Percentiles rank a stretch among this genome's conserved stretches.
These are phyloP conservation scores for Gracilinanus agilis DNA, from an alignment of 2,113 vertebrate species.

Conservation along the genomic window DNA sequence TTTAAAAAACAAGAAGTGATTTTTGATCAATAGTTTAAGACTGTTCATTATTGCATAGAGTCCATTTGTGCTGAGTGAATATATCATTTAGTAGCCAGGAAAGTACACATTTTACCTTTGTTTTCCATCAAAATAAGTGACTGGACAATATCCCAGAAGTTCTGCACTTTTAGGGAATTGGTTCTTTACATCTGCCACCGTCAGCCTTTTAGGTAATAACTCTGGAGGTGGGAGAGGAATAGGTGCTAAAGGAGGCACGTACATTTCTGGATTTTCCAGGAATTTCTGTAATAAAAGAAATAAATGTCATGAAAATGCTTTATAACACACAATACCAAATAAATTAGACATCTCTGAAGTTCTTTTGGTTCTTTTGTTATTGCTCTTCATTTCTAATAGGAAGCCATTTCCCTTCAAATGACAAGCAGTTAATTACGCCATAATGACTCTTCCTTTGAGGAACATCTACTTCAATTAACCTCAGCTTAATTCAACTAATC, in stretches of 20 bases:
- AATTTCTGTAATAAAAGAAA: conserved; percentile 88
- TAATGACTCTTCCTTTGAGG: background rate
- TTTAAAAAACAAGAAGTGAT: background rate
- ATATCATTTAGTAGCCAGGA: background rate
- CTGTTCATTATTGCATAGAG: background rate
- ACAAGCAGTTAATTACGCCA: background rate
- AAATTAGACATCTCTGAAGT: background rate
- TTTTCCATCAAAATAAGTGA: conserved; percentile 93
- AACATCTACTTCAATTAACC: background rate
- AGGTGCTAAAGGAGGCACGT: conserved; percentile 89
- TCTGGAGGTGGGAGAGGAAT: conserved; percentile 86
- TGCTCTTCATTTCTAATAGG: background rate
- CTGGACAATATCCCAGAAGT: conserved; percentile 94
- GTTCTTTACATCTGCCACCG: conserved; percentile 86
- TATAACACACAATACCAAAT: background rate
- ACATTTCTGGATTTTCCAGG: conserved; percentile 89
- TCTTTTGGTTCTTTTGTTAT: background rate
- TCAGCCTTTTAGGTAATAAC: conserved; percentile 90
- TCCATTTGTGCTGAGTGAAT: background rate
- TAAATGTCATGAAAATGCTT: background rate
- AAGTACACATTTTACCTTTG: conserved; percentile 86
- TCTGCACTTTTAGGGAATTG: conserved; percentile 90
- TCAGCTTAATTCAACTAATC: background rate
- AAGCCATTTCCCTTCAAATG: background rate
- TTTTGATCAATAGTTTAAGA: background rate